Base-by-base conservation (phyloP, 1,140 invertebrate genomes). In the Caenorhabditis latens region DNA sequence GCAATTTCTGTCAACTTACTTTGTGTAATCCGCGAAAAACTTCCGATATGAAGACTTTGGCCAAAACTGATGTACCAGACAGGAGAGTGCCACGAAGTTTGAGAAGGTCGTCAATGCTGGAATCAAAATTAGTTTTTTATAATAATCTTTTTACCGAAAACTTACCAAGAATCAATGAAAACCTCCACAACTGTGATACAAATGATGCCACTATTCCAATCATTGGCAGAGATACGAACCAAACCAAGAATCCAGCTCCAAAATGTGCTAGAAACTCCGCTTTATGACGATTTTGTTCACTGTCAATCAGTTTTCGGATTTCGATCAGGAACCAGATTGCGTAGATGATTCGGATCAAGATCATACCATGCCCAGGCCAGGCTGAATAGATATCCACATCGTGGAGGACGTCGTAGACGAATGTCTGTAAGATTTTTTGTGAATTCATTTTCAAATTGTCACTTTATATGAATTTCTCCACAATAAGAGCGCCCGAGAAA, bases 141-240 rank as follows among this genome's bases (percentile, higher is more conserved):
- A 53, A 75, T 65, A 3, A 24, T 46, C 14, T 32, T 21, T 19
- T 21, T 32, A n/a, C n/a, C n/a, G 1, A 4, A 32, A 58, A 94
- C 95, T 95, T 93, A 97, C 96, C 96, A 90, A 98, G 94, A 86
- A 98, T 94, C 90, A 98, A 95, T 94, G 98, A 98, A 93, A 96
- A 97, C 93, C 97, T 95, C 97, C 97, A 99, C 87, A 99, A 93
- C 65, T 97, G 95, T 87, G 96, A 97, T 63, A 99, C 95, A 94
- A 97, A 96, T 84, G 97, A 94, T 48, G 96, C 96, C 89, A 99
- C 96, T 71, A 99, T 94, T 65, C 96, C 97, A 89, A 98, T 95
- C 58, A 98, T 95, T 11, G 97, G 97, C 88, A 99, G 94, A 93
- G 99, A 98, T 89, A 98, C 96, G 91, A 99, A 98, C 98, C 98